These are phyloP conservation scores for Gambusia yucatana DNA, from an alignment of 2,797 vertebrate genomes.

Conservation along the genomic window DNA sequence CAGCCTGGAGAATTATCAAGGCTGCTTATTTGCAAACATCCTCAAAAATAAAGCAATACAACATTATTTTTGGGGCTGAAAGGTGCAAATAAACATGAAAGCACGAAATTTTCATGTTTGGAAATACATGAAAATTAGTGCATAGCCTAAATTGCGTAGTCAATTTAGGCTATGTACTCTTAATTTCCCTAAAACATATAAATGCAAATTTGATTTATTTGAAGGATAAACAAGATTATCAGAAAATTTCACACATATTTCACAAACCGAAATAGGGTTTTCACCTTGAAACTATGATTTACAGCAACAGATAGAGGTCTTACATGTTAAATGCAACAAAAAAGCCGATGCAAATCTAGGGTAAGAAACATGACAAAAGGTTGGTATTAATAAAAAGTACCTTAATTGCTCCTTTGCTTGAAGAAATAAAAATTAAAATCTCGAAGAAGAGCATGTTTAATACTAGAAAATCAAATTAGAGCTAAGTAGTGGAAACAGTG, in stretches of 20 bases:
- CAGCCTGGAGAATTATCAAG: slow-evolving; percentile 42
- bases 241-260: slow-evolving; percentile 15
- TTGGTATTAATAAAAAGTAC: not conserved
- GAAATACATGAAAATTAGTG: too few relatives aligned
- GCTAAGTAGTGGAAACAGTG: not conserved
- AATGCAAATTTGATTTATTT: slow-evolving; percentile 8
- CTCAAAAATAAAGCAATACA: slow-evolving; percentile 25
- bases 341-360: not conserved
- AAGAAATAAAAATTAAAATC: not conserved
- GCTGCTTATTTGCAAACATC: slow-evolving; percentile 28
- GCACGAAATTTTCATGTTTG: too few relatives aligned
- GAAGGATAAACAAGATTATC: slow-evolving; percentile 11
- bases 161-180: not conserved
- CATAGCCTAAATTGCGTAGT: too few relatives aligned
- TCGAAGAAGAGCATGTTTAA: not conserved
- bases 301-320: not conserved
- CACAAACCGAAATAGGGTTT: not conserved
- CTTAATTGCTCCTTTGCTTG: not conserved
- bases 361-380: not conserved
- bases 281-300: not conserved
- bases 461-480: slow-evolving; percentile 28
- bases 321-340: not conserved
- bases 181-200: not conserved
- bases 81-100: slow-evolving; percentile 26
- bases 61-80: slow-evolving; percentile 15